Base-by-base conservation (phyloP, 2,113 vertebrate species). In the Holacanthus passer region DNA sequence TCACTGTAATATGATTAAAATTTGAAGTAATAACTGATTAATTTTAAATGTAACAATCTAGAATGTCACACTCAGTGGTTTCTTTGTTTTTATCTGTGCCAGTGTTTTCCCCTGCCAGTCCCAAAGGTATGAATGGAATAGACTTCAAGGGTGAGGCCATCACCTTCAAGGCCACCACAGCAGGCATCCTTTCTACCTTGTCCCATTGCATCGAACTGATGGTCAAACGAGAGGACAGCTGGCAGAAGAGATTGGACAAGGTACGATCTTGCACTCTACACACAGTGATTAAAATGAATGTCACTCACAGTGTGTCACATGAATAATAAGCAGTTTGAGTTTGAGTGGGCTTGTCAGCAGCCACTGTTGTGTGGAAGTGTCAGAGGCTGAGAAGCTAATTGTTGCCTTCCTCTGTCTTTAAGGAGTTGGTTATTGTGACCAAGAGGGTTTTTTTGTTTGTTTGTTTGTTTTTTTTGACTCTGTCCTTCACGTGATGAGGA, bases 131-230 rank as follows among this genome's bases (percentile, higher is more conserved):
- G 83, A 98, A 97, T 86, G 98, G 97, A 52, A 98, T 99, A 89
- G 98, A 99, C 93, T 99, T 99, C 89, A 99, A 99, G 95, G 98
- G 98, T 3, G 98, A 99, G 93, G 98, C 98, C 67, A 99, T 99
- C 94, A 99, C 98, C 76, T 99, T 99, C 91, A 99, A 99, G 93
- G 98, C 98, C 89, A 99, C 98, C 52, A 99, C 98, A 69, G 98
- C 97, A 65, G 98, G 98, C 69, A 99, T 99, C 78, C 96, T 99
- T 79, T 97, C 98, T 50, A 99, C 98, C 0, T 94, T 99, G 43
- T 99, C 98, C 77, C 97, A 99, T 89, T 99, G 98, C 93, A 98
- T 99, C 78, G 98, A 99, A 66, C 95, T 99, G 78, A 99, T 99
- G 97, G 95, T 99, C 60, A 99, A 99, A 92, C 95, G 96, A 77